A percentile compares a stretch with the other conserved stretches of the same genome.
phyloP scores from a whole-genome alignment of 2,113 vertebrate species.

The Heterocephalus glaber region DNA sequence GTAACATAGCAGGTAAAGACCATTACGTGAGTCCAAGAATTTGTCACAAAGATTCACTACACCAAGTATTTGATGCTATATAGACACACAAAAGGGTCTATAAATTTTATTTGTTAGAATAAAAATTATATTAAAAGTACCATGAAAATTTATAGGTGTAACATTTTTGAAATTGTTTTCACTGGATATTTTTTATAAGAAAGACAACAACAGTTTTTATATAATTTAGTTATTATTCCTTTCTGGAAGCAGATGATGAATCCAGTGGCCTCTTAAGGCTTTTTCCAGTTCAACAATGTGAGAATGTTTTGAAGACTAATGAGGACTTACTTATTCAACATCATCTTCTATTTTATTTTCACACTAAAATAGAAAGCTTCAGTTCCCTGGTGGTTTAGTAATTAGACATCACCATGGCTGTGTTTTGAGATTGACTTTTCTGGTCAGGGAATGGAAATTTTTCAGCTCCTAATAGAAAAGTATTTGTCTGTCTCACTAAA shows the following conservation, averaged over 20 bases:
- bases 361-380: conserved; percentile 59
- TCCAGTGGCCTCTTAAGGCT: background rate
- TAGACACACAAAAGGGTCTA: background rate
- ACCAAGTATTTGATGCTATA: background rate
- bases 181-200: conserved; percentile 30
- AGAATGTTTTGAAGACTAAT: conserved; percentile 55
- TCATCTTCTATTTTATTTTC: conserved; percentile 60
- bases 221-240: conserved; percentile 1
- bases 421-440: conserved; percentile 63
- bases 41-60: background rate
- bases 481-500: conserved; percentile 35
- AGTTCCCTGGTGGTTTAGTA: conserved; percentile 53
- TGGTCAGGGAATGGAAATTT: conserved; percentile 55
- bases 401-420: conserved; percentile 68
- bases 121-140: no score
- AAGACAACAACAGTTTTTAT: conserved; percentile 8
- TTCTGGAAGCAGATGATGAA: background rate
- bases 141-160: background rate
- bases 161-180: background rate
- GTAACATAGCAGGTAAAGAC: conserved; percentile 4
- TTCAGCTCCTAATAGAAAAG: conserved; percentile 54
- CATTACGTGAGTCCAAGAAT: background rate
- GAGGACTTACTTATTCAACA: conserved; percentile 59
- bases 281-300: conserved; percentile 11
- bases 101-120: conserved; percentile 21